Evolutionary conservation across 2,797 vertebrate species (phyloP).

Genomic region (Nannoperca australis): DNA sequence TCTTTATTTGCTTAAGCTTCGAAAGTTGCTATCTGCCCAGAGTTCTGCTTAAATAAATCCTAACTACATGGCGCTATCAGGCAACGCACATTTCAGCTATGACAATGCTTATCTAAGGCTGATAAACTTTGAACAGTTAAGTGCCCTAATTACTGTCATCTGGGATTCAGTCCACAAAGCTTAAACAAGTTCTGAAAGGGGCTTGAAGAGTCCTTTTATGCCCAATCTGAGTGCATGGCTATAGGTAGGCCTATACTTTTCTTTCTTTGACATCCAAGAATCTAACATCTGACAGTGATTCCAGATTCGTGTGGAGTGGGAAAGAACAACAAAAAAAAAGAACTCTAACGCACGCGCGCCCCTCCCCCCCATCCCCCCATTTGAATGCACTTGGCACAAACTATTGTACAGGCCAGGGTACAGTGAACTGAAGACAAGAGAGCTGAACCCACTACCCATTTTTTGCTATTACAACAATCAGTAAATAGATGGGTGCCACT

Average conservation of each 20-base stretch:
- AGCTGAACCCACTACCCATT: conserved; percentile 67
- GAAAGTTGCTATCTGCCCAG: conserved; percentile 69
- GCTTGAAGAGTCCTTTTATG: conserved; percentile 64
- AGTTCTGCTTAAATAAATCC: conserved; percentile 80
- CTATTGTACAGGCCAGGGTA: conserved; percentile 27
- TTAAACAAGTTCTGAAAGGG: conserved; percentile 74
- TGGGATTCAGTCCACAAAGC: conserved; percentile 79
- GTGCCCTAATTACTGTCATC: conserved; percentile 84
- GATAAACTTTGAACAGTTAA: conserved; percentile 84
- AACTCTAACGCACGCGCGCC: not conserved
- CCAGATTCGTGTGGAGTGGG: conserved; percentile 58
- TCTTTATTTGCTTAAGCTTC: conserved; percentile 76
- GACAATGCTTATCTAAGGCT: conserved; percentile 83
- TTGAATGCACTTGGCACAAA: conserved; percentile 66
- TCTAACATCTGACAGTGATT: conserved; percentile 84
- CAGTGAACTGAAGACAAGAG: conserved; percentile 47
- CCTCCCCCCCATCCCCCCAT: conserved; percentile 5
- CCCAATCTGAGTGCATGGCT: conserved; percentile 54
- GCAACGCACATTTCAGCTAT: conserved; percentile 76
- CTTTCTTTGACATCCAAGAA: conserved; percentile 69
- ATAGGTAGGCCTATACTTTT: conserved; percentile 73
- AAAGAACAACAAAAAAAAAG: conserved; percentile 42
- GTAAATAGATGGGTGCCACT: conserved; percentile 67
- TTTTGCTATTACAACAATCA: conserved; percentile 69
- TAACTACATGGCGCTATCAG: conserved; percentile 83